Conservation (phyloP, 2,888 invertebrate species). For the Synergus umbraculus region DNA sequence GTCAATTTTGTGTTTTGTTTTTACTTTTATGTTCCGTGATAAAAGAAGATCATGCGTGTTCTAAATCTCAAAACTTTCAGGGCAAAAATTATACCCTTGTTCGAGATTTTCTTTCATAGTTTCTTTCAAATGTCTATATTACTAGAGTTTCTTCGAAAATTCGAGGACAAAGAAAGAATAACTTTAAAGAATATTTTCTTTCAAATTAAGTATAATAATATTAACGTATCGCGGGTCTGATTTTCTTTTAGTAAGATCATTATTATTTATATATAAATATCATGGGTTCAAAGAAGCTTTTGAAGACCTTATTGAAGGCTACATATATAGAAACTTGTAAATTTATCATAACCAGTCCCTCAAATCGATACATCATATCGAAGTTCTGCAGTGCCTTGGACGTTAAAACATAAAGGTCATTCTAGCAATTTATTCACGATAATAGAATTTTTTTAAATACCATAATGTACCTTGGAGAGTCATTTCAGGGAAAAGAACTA, state of each 20-base stretch:
- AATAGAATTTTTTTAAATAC: constrained; percentile 26
- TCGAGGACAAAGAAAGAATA: background rate
- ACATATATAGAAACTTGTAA: constrained; percentile 25
- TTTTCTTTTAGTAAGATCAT: too few species aligned
- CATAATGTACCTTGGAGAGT: background rate
- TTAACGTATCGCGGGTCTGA: too few species aligned
- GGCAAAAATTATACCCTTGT: background rate
- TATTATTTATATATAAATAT: constrained; percentile 4
- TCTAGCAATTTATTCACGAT: constrained; percentile 18
- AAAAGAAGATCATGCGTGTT: background rate
- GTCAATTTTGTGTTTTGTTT: constrained; percentile 31
- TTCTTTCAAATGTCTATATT: background rate
- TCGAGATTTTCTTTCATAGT: background rate
- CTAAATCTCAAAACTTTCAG: background rate
- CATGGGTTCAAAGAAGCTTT: constrained; percentile 16
- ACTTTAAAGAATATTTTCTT: background rate
- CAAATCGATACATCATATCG: constrained; percentile 35
- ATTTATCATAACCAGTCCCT: constrained; percentile 28
- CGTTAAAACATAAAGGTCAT: constrained; percentile 27
- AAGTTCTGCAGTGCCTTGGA: constrained; percentile 24
- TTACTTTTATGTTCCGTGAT: constrained; percentile 19
- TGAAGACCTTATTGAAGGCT: constrained; percentile 27
- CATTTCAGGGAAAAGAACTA: background rate
- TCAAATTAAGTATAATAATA: background rate
- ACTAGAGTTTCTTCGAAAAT: background rate